Evolutionary conservation across 2,797 vertebrate genomes (phyloP).

Genomic region (Allochrocebus solatus): DNA sequence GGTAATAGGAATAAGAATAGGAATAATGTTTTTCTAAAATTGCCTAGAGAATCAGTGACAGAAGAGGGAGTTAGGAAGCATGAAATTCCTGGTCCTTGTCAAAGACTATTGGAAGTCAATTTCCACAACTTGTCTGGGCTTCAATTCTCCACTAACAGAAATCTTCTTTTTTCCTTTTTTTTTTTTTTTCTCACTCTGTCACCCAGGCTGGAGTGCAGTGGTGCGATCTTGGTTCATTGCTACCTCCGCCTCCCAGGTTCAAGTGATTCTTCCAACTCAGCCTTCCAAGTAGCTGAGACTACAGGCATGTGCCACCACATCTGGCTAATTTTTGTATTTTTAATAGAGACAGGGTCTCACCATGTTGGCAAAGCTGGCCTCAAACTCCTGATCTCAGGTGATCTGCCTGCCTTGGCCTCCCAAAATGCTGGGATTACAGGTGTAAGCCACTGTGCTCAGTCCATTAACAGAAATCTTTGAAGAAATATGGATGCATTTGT

Average conservation of each 20-base stretch:
- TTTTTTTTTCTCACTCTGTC: not conserved
- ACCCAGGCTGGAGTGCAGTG: not conserved
- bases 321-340: not conserved
- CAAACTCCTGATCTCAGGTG: not conserved
- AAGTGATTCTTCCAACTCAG: not conserved
- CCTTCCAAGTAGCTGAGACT: not conserved
- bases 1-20: not conserved
- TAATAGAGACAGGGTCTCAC: not conserved
- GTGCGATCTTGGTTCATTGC: not conserved
- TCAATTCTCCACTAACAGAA: not conserved
- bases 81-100: not conserved
- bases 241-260: not conserved
- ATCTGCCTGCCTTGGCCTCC: not conserved
- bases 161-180: not conserved
- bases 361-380: not conserved
- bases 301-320: not conserved
- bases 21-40: slow-evolving; percentile 38
- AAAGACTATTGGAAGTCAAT: not conserved
- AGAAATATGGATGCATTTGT: not conserved
- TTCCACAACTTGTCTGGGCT: not conserved
- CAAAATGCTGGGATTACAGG: not conserved
- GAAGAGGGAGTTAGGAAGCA: not conserved
- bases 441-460: not conserved
- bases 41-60: not conserved
- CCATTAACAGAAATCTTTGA: not conserved